Base-by-base conservation (phyloP, 1,140 invertebrate genomes). In the Apis florea region DNA sequence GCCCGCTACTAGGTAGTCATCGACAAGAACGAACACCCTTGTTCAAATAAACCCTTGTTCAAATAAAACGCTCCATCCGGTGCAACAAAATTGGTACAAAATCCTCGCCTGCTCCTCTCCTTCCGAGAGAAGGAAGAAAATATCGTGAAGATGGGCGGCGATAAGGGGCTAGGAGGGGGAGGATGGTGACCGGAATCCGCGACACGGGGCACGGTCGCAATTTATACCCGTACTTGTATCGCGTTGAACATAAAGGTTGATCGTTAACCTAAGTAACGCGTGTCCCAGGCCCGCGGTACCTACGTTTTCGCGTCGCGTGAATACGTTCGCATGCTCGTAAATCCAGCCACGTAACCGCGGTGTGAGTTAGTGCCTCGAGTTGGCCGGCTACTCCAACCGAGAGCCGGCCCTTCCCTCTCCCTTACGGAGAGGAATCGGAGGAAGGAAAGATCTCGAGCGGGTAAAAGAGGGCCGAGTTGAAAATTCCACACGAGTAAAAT, bases 281-380 rank as follows among this genome's bases (percentile, higher is more conserved):
- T 77, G 75, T 77, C 75, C 31, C 8, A 13, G 12, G 51, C 26
- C 15, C 26, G 26, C 64, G 51, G 19, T 26, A 24, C n/a, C 75
- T 31, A 75, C 21, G 75, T 77, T 68, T 68, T 77, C 75, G 75
- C 75, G 74, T 76, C 63, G 74, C 74, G 74, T 76, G 74, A 76
- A 76, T 76, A 76, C 74, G 61, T 58, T 77, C 75, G 75, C 75
- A 77, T 68, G 75, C 75, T 77, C 75, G 75, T 77, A 77, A 77
- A 77, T 77, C 75, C 51, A 67, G 75, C 75, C 64, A 68, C 75
- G 75, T 77, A 77, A 77, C 15, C 75, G 64, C 51, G 75, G 64
- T 68, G 54, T 77, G 66, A 77, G 75, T 77, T 77, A 77, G 71
- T 47, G 56, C 71, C 47, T 12, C 40, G 47, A 47, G 47, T 49